Conservation (phyloP, 2,888 invertebrate species). For the Hypolimnas misippus region DNA sequence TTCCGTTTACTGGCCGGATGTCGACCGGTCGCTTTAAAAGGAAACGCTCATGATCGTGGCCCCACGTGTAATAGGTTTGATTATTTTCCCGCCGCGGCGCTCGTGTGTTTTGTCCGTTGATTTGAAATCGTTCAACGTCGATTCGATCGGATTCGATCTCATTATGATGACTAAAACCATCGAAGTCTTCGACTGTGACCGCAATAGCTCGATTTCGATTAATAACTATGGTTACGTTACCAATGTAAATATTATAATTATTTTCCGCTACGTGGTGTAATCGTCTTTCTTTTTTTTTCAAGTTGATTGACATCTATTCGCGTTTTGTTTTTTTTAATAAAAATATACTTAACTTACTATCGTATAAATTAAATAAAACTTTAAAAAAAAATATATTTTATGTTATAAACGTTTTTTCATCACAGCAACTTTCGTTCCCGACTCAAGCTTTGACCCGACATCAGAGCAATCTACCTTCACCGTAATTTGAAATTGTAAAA, state of each 20-base stretch:
- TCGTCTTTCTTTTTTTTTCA: too few species aligned
- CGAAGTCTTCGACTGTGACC: slow-evolving; percentile 25
- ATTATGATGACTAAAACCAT: slow-evolving; percentile 32
- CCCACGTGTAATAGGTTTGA: slow-evolving; percentile 61
- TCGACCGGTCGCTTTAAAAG: slow-evolving; percentile 64
- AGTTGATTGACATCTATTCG: not conserved
- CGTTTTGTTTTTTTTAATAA: not conserved
- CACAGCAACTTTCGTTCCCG: not conserved
- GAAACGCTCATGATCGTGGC: slow-evolving; percentile 70
- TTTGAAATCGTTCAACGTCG: slow-evolving; percentile 37
- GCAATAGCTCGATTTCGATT: slow-evolving; percentile 28
- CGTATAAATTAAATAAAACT: not conserved
- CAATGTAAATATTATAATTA: slow-evolving; percentile 8
- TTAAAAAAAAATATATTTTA: too few species aligned
- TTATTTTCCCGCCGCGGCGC: slow-evolving; percentile 60
- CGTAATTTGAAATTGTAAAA: slow-evolving; percentile 49
- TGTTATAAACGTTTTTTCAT: not conserved
- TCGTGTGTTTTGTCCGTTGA: slow-evolving; percentile 43
- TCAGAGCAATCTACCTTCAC: slow-evolving; percentile 38
- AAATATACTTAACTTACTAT: too few species aligned
- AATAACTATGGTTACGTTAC: slow-evolving; percentile 14
- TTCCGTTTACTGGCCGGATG: slow-evolving; percentile 70
- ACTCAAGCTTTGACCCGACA: slow-evolving; percentile 33
- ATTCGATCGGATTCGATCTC: slow-evolving; percentile 17
- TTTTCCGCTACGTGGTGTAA: not conserved